Evolutionary conservation across 1,140 invertebrate genomes (phyloP).

Genomic region (Sminthurinus signatus): DNA sequence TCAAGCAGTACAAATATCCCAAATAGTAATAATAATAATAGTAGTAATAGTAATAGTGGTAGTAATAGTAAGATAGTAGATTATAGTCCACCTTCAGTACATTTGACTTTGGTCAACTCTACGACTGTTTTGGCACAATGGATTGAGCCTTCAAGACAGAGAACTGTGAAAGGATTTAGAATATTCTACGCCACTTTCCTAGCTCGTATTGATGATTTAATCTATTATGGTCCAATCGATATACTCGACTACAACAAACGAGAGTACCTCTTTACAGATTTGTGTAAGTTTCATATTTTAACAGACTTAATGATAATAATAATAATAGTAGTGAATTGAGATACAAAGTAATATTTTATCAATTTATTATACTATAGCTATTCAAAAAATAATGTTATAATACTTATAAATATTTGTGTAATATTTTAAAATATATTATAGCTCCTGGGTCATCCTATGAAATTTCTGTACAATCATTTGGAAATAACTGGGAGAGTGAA

Average conservation of each 20-base stretch:
- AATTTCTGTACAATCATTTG: constrained; percentile 19
- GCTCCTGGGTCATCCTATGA: constrained; percentile 17
- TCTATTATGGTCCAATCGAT: constrained; percentile 28
- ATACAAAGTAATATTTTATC: neutral
- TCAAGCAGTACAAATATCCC: constrained; percentile 27
- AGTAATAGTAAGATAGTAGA: no score
- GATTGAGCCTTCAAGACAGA: constrained; percentile 20
- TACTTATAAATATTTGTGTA: no score
- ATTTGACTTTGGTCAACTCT: constrained; percentile 31
- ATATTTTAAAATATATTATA: neutral
- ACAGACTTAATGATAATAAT: neutral
- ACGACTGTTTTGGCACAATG: constrained; percentile 26
- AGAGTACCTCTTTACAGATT: constrained; percentile 26
- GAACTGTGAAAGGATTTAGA: constrained; percentile 27
- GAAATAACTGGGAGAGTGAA: constrained; percentile 19
- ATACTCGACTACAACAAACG: constrained; percentile 18
- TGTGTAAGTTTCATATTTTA: constrained; percentile 27
- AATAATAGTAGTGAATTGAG: neutral
- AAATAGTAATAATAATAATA: constrained; percentile 4
- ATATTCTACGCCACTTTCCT: constrained; percentile 21
- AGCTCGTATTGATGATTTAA: constrained; percentile 20
- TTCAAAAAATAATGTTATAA: no score
- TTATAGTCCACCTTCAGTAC: constrained; percentile 24
- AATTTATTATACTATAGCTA: constrained; percentile 1
- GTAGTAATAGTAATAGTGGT: no score